Conservation (phyloP, 2,888 invertebrate species). For the Pandemis corylana region DNA sequence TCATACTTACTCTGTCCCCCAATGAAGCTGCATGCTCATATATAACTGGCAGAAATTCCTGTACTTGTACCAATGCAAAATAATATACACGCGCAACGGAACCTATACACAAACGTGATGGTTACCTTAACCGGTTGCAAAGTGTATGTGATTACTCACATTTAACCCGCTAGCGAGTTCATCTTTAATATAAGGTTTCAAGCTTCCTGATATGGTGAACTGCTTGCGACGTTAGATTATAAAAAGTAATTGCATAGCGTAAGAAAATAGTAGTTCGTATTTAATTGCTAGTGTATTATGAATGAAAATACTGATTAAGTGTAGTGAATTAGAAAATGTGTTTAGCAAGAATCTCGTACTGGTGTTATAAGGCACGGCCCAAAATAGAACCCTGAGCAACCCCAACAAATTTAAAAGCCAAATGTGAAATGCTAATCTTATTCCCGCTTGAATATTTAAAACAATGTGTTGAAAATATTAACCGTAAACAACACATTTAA, state of each 20-base stretch:
- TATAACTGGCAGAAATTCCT: no score
- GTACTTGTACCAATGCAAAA: not conserved
- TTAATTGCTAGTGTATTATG: not conserved
- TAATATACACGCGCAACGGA: slow-evolving; percentile 14
- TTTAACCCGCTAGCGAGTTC: slow-evolving; percentile 30
- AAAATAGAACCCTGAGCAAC: slow-evolving; percentile 10
- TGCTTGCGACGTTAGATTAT: slow-evolving; percentile 22
- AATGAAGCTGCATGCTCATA: no score
- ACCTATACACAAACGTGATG: slow-evolving; percentile 17
- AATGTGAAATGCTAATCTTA: not conserved
- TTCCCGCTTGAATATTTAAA: not conserved
- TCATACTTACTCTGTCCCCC: no score
- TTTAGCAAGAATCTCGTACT: not conserved
- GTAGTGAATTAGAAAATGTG: not conserved
- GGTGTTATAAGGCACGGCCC: not conserved
- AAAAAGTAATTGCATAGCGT: slow-evolving; percentile 28
- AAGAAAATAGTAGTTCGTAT: slow-evolving; percentile 2
- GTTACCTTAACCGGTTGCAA: slow-evolving; percentile 31
- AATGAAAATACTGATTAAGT: not conserved
- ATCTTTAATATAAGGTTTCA: slow-evolving; percentile 29
- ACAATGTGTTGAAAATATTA: not conserved
- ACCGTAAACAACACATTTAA: not conserved
- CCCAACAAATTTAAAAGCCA: not conserved
- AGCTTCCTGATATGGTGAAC: slow-evolving; percentile 31
- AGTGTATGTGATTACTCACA: slow-evolving; percentile 28